phyloP scores from a whole-genome alignment of 2,797 vertebrate genomes.

The Onychomys arenicola region DNA sequence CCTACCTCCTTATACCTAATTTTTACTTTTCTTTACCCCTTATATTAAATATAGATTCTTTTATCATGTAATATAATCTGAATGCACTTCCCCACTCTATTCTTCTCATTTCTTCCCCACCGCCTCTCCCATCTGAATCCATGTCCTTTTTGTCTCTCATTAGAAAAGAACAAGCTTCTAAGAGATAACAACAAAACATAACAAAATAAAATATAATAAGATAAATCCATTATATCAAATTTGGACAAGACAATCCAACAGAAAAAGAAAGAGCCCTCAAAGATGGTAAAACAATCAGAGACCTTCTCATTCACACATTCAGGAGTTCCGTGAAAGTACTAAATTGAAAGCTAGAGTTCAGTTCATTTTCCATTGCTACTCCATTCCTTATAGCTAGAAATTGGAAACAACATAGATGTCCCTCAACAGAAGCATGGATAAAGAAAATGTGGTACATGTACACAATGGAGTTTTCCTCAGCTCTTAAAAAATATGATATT shows the following conservation, averaged over 20 bases:
- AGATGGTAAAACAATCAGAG: neutral
- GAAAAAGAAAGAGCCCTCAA: neutral
- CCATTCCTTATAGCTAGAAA: too few species aligned
- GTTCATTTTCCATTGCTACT: too few species aligned
- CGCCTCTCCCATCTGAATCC: too few species aligned
- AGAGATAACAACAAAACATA: neutral
- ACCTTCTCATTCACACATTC: neutral
- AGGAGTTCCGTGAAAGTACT: neutral
- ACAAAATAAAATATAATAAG: neutral
- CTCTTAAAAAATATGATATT: too few species aligned
- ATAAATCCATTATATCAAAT: neutral
- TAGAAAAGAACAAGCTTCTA: neutral
- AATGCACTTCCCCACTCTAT: neutral
- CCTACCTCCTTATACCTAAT: neutral
- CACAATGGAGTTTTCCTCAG: too few species aligned
- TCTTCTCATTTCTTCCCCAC: neutral
- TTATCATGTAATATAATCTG: neutral
- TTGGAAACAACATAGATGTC: too few species aligned
- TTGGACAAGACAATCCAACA: neutral
- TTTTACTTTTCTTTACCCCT: neutral
- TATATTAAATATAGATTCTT: neutral
- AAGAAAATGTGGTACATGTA: too few species aligned
- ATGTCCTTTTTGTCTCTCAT: neutral
- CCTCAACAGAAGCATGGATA: too few species aligned
- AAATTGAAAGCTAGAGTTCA: neutral